Conservation (phyloP, 2,888 invertebrate genomes). For the Alloplasta piceator region DNA sequence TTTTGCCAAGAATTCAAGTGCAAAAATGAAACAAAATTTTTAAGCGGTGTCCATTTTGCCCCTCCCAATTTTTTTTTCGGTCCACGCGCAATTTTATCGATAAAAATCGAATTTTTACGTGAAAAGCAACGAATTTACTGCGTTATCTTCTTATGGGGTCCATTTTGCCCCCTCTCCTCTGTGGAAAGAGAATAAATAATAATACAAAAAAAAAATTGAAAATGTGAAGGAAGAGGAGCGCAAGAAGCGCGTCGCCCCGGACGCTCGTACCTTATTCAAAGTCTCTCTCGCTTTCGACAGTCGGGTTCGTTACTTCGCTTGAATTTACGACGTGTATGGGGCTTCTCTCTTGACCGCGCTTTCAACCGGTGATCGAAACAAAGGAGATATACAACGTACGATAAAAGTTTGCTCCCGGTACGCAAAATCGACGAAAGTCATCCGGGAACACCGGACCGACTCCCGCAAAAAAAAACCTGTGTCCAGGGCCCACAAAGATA, state of each 20-base stretch:
- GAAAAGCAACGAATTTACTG: no score
- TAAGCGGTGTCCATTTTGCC: no score
- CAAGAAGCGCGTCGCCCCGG: slow-evolving; percentile 70
- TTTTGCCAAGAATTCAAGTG: no score
- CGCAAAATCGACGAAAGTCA: slow-evolving; percentile 50
- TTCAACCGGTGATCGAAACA: slow-evolving; percentile 60
- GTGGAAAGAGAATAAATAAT: no score
- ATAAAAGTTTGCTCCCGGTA: slow-evolving; percentile 65
- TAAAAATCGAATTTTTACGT: no score
- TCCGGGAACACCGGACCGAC: neutral
- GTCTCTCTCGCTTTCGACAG: slow-evolving; percentile 79
- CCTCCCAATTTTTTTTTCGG: no score
- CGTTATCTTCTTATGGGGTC: no score
- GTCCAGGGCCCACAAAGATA: neutral
- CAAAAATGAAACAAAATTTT: no score
- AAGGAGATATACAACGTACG: slow-evolving; percentile 65
- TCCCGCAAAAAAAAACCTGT: neutral
- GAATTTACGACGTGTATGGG: slow-evolving; percentile 79
- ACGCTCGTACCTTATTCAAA: slow-evolving; percentile 76
- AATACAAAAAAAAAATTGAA: slow-evolving; percentile 52
- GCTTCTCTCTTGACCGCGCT: slow-evolving; percentile 31
- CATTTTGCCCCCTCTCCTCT: no score
- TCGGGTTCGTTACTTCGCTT: slow-evolving; percentile 80
- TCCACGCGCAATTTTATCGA: no score
- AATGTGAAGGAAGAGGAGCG: slow-evolving; percentile 69